Evolutionary conservation across 2,797 vertebrate genomes (phyloP).

Genomic region (Enteromius viviparus): DNA sequence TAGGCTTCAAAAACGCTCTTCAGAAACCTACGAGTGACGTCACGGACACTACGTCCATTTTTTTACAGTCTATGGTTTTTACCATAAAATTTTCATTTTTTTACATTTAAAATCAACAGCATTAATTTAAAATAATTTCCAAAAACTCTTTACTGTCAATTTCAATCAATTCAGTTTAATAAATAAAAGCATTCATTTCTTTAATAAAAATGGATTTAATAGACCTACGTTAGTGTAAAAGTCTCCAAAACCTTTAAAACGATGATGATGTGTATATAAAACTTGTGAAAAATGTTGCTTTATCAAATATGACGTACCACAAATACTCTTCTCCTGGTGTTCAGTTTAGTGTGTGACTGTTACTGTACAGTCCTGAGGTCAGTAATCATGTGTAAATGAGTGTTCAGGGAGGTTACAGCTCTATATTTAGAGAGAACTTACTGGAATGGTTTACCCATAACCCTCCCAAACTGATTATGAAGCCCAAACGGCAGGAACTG

Average conservation of each 20-base stretch:
- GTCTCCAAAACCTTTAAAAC: not conserved
- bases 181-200: not conserved
- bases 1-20: too few relatives aligned
- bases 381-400: slow-evolving; percentile 22
- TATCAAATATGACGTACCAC: not conserved
- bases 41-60: too few relatives aligned
- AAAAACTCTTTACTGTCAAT: not conserved
- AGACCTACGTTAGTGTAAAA: not conserved
- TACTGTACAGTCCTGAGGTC: slow-evolving; percentile 24
- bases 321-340: not conserved
- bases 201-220: not conserved
- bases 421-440: slow-evolving; percentile 77
- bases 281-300: not conserved
- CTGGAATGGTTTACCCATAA: slow-evolving; percentile 65
- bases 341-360: slow-evolving; percentile 8
- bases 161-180: not conserved
- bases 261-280: not conserved
- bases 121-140: too few relatives aligned
- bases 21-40: too few relatives aligned
- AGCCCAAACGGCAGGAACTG: not conserved
- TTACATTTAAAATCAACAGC: too few relatives aligned
- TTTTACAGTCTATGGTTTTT: too few relatives aligned
- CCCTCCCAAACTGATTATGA: slow-evolving; percentile 10
- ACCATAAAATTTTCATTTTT: too few relatives aligned
- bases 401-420: slow-evolving; percentile 39